Base-by-base conservation (phyloP, 2,888 invertebrate genomes). In the Graphium colonna region DNA sequence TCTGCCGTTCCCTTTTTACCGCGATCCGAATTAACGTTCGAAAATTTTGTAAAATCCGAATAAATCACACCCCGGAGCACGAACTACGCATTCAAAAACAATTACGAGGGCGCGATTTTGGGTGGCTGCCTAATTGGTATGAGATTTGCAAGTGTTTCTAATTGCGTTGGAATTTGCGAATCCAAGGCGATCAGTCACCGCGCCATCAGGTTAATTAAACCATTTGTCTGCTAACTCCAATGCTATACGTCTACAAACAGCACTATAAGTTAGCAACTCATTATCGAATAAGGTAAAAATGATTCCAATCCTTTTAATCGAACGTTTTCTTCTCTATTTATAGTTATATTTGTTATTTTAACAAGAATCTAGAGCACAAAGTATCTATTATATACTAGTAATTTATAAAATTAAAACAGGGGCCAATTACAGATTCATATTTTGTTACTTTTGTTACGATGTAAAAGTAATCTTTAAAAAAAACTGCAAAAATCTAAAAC, bases 181-280 rank as follows among this genome's bases (percentile, higher is more conserved):
- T 78, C 72, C 80, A 79, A 79, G 76, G 80, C 77, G 79, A 89
- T 89, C 88, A 82, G 77, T 88, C 88, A 87, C 77, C 69, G 61
- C 75, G 63, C 87, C 83, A 88, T 89, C 87, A 87, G 82, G 84
- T 84, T 87, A 88, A 89, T 89, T 86, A 87, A 88, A 84, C 84
- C 86, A 87, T 88, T 88, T 84, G 82, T 88, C 84, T 85, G 70
- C 67, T 66, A 64, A 63, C 60, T 64, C 68, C 42, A 31, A 43
- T 55, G 49, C 53, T 49, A 47, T 39, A 57, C 44, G 40, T 56
- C 54, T 50, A 39, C 50, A 57, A 50, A 55, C 41, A 40, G 15
- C 31, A 45, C 49, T 1, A 48, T 36, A 39, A 62, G 56, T 57
- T 69, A 59, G 12, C 17, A 33, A 54, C 33, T n/a, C n/a, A n/a